Evolutionary conservation across 2,888 invertebrate genomes (phyloP).

Genomic region (Lasioglossum vierecki): DNA sequence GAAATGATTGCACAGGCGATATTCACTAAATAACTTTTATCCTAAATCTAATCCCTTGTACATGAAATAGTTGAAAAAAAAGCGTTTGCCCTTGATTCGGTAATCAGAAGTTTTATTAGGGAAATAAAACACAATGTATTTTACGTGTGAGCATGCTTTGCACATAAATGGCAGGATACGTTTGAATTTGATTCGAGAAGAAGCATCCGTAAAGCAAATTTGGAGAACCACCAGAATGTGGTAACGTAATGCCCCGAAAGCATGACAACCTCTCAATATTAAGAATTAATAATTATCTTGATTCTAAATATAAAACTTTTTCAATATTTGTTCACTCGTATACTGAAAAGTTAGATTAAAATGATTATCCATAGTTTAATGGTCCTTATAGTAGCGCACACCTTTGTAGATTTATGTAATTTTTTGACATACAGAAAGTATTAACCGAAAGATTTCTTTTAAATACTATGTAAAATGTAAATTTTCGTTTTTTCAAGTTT

Average conservation of each 20-base stretch:
- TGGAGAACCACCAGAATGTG: conserved; percentile 82
- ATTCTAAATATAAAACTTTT: conserved; percentile 65
- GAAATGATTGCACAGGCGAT: conserved; percentile 69
- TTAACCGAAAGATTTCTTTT: conserved; percentile 43
- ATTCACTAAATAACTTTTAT: conserved; percentile 46
- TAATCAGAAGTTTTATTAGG: conserved; percentile 4
- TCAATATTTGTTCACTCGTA: conserved; percentile 63
- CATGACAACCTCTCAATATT: conserved; percentile 78
- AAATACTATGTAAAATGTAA: conserved; percentile 29
- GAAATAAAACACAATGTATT: conserved; percentile 28
- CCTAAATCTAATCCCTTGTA: conserved; percentile 20
- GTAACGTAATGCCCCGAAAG: conserved; percentile 82
- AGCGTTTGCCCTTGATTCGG: not conserved
- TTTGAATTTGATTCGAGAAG: conserved; percentile 38
- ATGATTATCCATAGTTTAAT: conserved; percentile 76
- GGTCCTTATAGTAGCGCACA: conserved; percentile 73
- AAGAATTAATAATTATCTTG: conserved; percentile 67
- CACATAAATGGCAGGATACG: conserved; percentile 43
- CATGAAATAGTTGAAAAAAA: not conserved
- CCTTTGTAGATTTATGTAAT: conserved; percentile 73
- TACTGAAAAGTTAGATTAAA: conserved; percentile 72
- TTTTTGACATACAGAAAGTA: conserved; percentile 41
- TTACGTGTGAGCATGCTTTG: conserved; percentile 68
- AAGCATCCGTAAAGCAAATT: conserved; percentile 77
- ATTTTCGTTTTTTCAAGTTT: conserved; percentile 48